Percentiles rank a stretch among this genome's conserved stretches.
Conservation (phyloP, 1,140 invertebrate genomes). For the Musca vetustissima region DNA sequence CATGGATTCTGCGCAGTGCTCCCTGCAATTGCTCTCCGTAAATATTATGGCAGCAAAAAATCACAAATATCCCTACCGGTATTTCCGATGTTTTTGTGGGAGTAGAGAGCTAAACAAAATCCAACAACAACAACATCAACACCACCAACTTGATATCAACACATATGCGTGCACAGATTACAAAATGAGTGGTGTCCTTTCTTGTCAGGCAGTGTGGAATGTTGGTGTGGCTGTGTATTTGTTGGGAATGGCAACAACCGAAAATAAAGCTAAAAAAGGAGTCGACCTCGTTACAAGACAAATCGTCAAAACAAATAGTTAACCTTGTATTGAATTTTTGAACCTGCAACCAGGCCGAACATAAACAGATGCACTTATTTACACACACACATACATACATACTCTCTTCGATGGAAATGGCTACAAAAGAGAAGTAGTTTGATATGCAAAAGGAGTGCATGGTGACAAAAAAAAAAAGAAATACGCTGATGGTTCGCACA, state of each 20-base stretch:
- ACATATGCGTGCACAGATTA: slow-evolving; percentile 21
- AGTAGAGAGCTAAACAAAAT: too few relatives aligned
- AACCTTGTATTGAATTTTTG: slow-evolving; percentile 21
- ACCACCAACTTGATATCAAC: slow-evolving; percentile 1
- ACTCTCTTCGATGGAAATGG: too few relatives aligned
- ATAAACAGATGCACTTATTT: background rate
- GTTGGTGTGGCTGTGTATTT: too few relatives aligned
- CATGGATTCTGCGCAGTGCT: background rate
- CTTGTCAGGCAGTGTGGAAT: background rate
- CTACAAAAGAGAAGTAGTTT: background rate
- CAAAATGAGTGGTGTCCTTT: slow-evolving; percentile 22
- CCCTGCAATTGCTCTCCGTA: too few relatives aligned
- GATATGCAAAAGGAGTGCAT: slow-evolving; percentile 7
- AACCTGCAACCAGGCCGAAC: slow-evolving; percentile 12
- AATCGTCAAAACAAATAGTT: slow-evolving; percentile 21
- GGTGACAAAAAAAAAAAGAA: too few relatives aligned
- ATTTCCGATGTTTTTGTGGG: too few relatives aligned
- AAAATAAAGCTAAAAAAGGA: background rate
- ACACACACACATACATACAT: background rate
- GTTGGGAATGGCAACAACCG: background rate
- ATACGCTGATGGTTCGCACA: too few relatives aligned
- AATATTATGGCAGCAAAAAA: too few relatives aligned
- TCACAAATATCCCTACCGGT: too few relatives aligned
- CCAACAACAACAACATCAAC: too few relatives aligned
- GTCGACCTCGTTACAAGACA: slow-evolving; percentile 17